Evolutionary conservation across 2,113 vertebrate genomes (phyloP).

Genomic region (Tyrannus savana): DNA sequence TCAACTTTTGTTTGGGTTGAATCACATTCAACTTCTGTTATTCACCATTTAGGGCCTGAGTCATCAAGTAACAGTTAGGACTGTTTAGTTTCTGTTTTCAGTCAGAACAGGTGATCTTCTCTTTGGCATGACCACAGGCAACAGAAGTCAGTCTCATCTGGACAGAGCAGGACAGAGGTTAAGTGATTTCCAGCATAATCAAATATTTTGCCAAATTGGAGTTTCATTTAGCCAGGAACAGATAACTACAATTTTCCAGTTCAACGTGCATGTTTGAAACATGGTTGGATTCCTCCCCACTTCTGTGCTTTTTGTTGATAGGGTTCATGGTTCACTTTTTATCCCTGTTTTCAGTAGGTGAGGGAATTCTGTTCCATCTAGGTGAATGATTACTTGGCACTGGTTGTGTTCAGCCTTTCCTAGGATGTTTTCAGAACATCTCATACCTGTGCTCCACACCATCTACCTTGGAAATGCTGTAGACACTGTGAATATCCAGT

Average conservation of each 20-base stretch:
- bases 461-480: neutral
- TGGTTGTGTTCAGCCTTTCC: neutral
- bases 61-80: constrained; percentile 36
- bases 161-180: neutral
- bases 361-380: neutral
- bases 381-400: neutral
- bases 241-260: neutral
- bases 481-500: neutral
- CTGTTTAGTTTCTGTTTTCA: constrained; percentile 41
- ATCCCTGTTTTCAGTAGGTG: neutral
- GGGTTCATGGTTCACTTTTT: neutral
- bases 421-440: accelerated
- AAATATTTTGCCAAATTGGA: neutral
- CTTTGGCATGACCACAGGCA: neutral
- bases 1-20: constrained; percentile 60
- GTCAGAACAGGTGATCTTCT: constrained; percentile 25
- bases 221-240: neutral
- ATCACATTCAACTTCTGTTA: constrained; percentile 32
- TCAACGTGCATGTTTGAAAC: accelerated
- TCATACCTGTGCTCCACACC: neutral
- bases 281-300: neutral
- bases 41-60: constrained; percentile 10
- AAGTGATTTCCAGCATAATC: neutral
- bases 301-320: neutral
- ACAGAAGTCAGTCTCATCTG: neutral